Base-by-base conservation (phyloP, 2,113 vertebrate genomes). In the Corythaixoides concolor region DNA sequence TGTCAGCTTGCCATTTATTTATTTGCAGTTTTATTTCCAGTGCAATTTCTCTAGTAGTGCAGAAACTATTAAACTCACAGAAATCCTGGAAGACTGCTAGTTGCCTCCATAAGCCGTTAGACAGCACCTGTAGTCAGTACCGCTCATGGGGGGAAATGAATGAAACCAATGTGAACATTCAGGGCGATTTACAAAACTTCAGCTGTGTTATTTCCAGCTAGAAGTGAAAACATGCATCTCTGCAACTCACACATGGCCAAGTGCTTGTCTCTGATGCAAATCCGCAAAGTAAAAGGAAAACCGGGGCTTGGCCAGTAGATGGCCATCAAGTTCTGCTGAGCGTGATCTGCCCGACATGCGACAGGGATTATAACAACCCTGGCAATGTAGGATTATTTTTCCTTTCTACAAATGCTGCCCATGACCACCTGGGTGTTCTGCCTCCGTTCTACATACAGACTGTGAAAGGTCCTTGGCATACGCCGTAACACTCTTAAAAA, bases 251-350 rank as follows among this genome's bases (percentile, higher is more conserved):
- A 7, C 56, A 15, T 0, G 5, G 39, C 12, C 49, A 84, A n/a
- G 15, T 18, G 15, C 39, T 63, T 43, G 24, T 28, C 16, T 21
- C 45, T 47, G 17, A 66, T 5, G 37, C 9, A 88, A 66, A 9
- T 20, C 49, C 80, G 41, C 39, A 60, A n/a, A 62, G 50, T 7
- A 6, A 52, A 87, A 83, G 49, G 84, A 49, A 21, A 8, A 41
- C n/a, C 4, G 35, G 11, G 35, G 17, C 52, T 81, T 73, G 24
- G 1, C 96, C 97, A 94, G 89, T 56, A 97, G 97, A 79, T 97
- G 97, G 97, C 93, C 80, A 32, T 59, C 52, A 63, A 73, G 93
- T 41, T 78, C 96, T 94, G 81, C 60, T n/a, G 66, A 96, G 69
- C 0, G 0, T 5, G 15, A 50, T 56, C 33, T 14, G 28, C 0